Conservation (phyloP, 1,140 invertebrate species). For the Zaprionus vittiger region DNA sequence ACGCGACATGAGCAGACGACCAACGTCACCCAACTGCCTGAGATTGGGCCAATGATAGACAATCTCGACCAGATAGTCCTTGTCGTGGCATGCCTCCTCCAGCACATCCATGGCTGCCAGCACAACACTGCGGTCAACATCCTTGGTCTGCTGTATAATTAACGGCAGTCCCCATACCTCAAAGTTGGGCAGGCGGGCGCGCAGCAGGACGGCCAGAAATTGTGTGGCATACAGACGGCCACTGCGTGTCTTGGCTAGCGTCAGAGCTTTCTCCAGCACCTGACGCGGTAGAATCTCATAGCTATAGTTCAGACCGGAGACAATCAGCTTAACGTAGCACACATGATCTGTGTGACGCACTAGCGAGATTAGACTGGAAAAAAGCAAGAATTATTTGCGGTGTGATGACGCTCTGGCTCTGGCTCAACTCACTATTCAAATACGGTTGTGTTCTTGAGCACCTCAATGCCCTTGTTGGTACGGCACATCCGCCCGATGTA, state of each 20-base stretch:
- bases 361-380: conserved; percentile 89
- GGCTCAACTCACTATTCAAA: conserved; percentile 88
- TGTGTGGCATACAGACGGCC: conserved; percentile 95
- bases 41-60: conserved; percentile 90
- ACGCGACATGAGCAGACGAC: conserved; percentile 92
- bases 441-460: conserved; percentile 91
- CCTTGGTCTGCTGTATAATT: conserved; percentile 92
- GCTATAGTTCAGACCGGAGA: conserved; percentile 95
- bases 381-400: neutral
- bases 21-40: conserved; percentile 92
- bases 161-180: conserved; percentile 93
- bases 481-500: conserved; percentile 95
- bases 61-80: conserved; percentile 91
- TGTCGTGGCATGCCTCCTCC: conserved; percentile 96
- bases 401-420: neutral
- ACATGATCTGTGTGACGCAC: conserved; percentile 94
- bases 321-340: conserved; percentile 95
- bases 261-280: conserved; percentile 89
- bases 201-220: conserved; percentile 93
- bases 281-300: conserved; percentile 89
- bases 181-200: conserved; percentile 89
- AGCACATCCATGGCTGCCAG: conserved; percentile 92
- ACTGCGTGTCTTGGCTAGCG: conserved; percentile 86
- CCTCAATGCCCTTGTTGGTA: conserved; percentile 88
- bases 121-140: conserved; percentile 90